Evolutionary conservation across 1,140 invertebrate species (phyloP), one percentile per base, ranked within the genome.

Genomic region (Schlechtendalia chinensis): DNA sequence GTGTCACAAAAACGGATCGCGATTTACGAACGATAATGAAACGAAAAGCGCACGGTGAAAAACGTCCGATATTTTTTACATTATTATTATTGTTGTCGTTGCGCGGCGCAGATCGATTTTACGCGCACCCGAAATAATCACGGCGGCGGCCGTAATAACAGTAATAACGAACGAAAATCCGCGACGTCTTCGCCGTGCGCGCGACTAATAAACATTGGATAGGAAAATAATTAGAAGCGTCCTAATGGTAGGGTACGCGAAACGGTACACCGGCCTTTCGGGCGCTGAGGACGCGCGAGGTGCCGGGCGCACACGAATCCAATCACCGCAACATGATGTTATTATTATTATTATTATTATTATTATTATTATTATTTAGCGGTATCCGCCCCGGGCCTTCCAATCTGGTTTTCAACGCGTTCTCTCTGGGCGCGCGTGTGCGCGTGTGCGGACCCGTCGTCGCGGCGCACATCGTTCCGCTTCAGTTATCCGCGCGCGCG

Each of bases 281-380:
- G 56, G 74, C 54, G 74, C 54, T 29, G 32, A 56, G 74, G 56
- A 24, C 3, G 8, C 32, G 32, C 19, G 74, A 77, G 53, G 74
- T 58, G 53, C 27, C 56, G 74, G 54, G 59, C 54, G 59, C 54
- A 77, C 39, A 63, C 32, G 47, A 47, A 47, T 61, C 75, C 54
- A 79, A 79, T 79, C 75, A 79, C 56, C 61, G 75, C 75, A 19
- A 79, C 63, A 79, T 79, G 75, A 77, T 79, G 45, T 79, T 79
- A 17, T 79, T 79, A 79, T 79, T 39, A 39, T 39, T 39, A 39
- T 79, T 79, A 17, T 79, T 79, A 79, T 79, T 79, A 79, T 79
- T 61, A n/a, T 39, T 39, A 39, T 79, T 79, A 17, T 79, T 79
- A 79, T 79, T 79, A 79, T 79, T 61, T 63, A 63, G 58, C 47